A percentile compares a stretch with the other conserved stretches of the same genome.
These are phyloP conservation scores for Limnothrissa miodon DNA, from an alignment of 2,113 vertebrate genomes.

Conservation along the genomic window DNA sequence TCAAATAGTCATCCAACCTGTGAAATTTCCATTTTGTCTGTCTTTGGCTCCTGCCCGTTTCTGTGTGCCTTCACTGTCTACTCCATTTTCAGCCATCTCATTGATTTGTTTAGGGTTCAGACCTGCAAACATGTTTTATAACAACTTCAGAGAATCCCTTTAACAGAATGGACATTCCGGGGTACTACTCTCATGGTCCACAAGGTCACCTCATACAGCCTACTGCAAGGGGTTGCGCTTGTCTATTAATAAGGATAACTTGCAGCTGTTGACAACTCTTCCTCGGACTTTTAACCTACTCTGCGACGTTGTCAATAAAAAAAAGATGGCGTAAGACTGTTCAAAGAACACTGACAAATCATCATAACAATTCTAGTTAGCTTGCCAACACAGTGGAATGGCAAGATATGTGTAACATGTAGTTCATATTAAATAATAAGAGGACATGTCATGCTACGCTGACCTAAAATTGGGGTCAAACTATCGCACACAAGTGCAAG, in stretches of 20 bases:
- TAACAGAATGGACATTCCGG: neutral
- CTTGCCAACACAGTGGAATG: neutral
- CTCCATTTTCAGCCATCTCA: conserved; percentile 96
- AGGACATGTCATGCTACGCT: neutral
- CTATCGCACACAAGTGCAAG: neutral
- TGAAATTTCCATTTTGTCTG: conserved; percentile 86
- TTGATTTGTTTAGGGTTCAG: neutral
- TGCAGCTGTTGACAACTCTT: neutral
- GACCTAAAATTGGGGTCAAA: neutral
- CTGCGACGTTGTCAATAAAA: conserved; percentile 2
- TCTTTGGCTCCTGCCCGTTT: conserved; percentile 82
- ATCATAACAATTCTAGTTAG: neutral
- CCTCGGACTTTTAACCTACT: neutral
- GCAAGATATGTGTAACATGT: neutral
- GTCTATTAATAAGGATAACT: neutral
- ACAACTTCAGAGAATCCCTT: neutral
- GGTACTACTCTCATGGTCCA: neutral
- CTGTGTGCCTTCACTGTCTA: conserved; percentile 81
- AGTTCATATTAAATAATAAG: neutral
- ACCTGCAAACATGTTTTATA: neutral
- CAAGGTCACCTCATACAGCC: conserved; percentile 4
- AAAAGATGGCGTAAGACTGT: neutral
- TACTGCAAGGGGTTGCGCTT: neutral
- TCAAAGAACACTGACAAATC: conserved; percentile 6
- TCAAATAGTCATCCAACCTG: conserved; percentile 72